Conservation (phyloP, 2,113 vertebrate genomes). For the Catagonus wagneri region DNA sequence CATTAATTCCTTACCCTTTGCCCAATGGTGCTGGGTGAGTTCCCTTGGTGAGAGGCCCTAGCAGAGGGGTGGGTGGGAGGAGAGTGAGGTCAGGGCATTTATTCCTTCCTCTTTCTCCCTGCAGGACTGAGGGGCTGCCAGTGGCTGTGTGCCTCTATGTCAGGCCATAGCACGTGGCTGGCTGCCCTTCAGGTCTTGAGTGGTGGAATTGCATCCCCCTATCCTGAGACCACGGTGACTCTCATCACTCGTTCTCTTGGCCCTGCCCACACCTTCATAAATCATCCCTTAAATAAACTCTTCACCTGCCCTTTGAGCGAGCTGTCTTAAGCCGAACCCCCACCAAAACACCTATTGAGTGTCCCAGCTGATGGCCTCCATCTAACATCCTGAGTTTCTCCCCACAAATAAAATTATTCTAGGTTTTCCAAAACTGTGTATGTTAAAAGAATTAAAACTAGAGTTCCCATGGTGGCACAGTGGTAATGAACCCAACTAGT, state of each 20-base stretch:
- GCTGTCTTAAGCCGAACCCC: background rate
- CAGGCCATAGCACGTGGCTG: background rate
- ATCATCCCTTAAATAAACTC: background rate
- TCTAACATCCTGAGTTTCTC: background rate
- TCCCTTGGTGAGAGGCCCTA: background rate
- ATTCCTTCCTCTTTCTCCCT: background rate
- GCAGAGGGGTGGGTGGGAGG: background rate
- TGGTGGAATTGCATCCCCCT: background rate
- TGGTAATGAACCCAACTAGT: no score
- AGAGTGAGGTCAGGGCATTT: background rate
- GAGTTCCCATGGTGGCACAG: no score
- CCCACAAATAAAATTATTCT: constrained; percentile 18
- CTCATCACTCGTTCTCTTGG: background rate
- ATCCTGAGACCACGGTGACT: background rate
- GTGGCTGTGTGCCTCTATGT: no score
- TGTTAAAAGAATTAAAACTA: background rate
- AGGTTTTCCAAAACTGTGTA: constrained; percentile 19
- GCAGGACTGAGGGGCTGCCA: background rate
- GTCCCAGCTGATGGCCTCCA: background rate
- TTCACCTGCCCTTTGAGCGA: background rate
- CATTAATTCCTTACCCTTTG: background rate
- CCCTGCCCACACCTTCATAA: background rate
- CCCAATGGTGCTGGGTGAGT: background rate
- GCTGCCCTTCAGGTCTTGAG: background rate
- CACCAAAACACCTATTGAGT: background rate